These are phyloP conservation scores for Champsocephalus esox DNA, from an alignment of 2,797 vertebrate genomes.

Conservation along the genomic window DNA sequence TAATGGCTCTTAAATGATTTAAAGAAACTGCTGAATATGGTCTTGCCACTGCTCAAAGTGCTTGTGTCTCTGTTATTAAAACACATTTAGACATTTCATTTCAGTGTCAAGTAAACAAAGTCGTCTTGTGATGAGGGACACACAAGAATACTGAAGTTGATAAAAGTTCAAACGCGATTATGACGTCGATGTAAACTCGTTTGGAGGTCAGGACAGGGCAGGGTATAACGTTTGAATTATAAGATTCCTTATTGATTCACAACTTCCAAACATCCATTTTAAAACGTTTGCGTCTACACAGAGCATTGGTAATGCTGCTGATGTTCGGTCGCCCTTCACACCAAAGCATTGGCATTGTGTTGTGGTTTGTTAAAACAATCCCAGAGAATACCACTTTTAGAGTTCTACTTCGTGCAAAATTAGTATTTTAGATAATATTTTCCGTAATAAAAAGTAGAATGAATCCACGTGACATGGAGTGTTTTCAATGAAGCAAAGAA, in stretches of 20 bases:
- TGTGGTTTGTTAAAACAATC: no score
- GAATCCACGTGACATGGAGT: not conserved
- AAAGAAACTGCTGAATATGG: not conserved
- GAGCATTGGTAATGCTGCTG: no score
- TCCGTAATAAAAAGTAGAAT: not conserved
- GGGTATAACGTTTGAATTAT: not conserved
- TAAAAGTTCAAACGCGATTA: not conserved
- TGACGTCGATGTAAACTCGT: not conserved
- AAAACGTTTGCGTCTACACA: no score
- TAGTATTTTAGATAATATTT: no score
- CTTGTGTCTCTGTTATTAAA: not conserved
- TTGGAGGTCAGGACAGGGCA: not conserved
- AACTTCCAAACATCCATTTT: no score
- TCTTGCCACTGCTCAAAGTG: not conserved
- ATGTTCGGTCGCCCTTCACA: no score
- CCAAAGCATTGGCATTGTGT: no score
- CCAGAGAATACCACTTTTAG: no score
- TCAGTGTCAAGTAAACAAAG: conserved; percentile 2
- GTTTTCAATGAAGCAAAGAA: conserved; percentile 28
- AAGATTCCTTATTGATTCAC: no score
- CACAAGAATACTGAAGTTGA: not conserved
- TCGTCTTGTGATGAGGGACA: not conserved
- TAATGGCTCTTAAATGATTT: not conserved
- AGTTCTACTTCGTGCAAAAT: no score
- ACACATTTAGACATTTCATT: not conserved